Conservation (phyloP, 2,113 vertebrate genomes). For the Microcebus jonahi region DNA sequence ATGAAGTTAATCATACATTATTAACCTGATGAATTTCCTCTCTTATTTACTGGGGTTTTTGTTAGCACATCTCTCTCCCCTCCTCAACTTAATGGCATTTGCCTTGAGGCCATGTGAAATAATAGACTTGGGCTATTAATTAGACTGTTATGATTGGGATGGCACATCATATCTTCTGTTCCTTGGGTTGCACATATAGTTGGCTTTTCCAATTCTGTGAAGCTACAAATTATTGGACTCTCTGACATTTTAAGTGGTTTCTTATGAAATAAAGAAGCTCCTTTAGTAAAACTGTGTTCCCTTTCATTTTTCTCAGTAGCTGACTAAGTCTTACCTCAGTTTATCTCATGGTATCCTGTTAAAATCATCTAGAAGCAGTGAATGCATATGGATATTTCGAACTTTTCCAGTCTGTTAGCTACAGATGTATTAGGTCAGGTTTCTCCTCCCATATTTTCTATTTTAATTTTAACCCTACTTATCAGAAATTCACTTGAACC, state of each 20-base stretch:
- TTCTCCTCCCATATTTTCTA: not conserved
- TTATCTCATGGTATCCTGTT: not conserved
- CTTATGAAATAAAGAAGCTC: not conserved
- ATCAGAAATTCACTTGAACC: conserved; percentile 30
- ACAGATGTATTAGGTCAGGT: not conserved
- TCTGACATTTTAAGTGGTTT: not conserved
- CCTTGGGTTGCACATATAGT: not conserved
- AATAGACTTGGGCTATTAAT: not conserved
- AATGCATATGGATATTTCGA: not conserved
- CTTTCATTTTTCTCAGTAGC: not conserved
- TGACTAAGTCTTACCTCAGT: not conserved
- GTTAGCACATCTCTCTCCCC: not conserved
- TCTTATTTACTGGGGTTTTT: not conserved
- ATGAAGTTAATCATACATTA: not conserved
- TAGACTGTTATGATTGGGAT: not conserved
- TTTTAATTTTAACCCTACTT: not conserved
- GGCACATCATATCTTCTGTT: not conserved
- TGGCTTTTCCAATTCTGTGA: not conserved
- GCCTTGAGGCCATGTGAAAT: not conserved
- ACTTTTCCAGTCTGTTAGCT: not conserved
- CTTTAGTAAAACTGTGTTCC: not conserved
- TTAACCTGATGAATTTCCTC: not conserved
- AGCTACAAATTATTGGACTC: not conserved
- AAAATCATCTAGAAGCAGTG: not conserved
- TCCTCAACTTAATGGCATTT: not conserved